phyloP scores from a whole-genome alignment of 2,888 invertebrate genomes.

The Drosophila bunnanda region DNA sequence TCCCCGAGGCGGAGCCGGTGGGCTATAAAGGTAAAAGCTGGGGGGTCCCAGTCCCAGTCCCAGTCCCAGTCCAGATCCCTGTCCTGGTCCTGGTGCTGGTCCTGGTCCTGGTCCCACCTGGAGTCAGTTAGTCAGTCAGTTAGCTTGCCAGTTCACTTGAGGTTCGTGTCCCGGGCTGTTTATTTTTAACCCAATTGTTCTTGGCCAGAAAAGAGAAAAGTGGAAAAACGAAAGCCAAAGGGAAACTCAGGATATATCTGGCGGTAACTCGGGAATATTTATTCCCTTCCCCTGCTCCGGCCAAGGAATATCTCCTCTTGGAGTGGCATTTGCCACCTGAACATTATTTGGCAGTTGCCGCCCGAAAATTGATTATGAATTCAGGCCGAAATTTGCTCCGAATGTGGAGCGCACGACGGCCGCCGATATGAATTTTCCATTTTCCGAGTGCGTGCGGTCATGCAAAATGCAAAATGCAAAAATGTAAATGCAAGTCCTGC shows the following conservation, averaged over 20 bases:
- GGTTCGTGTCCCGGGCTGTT: constrained; percentile 31
- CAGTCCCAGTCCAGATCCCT: neutral
- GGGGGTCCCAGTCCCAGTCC: neutral
- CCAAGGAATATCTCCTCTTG: constrained; percentile 6
- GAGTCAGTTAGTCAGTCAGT: constrained; percentile 21
- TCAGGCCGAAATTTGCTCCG: neutral
- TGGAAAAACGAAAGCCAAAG: neutral
- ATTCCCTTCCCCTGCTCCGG: neutral
- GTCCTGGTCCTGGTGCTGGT: neutral
- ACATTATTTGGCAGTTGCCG: constrained; percentile 2
- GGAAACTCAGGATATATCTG: neutral
- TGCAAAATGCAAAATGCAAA: constrained; percentile 51
- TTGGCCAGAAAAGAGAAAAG: neutral
- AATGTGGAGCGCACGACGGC: neutral
- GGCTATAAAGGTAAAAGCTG: constrained; percentile 1
- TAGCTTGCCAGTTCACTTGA: constrained; percentile 1
- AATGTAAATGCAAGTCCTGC: constrained; percentile 9
- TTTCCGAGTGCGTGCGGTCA: constrained; percentile 37
- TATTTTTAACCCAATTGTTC: constrained; percentile 55
- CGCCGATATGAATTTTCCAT: constrained; percentile 3
- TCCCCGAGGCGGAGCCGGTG: neutral
- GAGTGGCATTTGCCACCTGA: constrained; percentile 5
- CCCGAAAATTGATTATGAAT: constrained; percentile 22
- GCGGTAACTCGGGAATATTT: neutral
- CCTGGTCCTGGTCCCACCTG: constrained; percentile 17